Evolutionary conservation across 1,140 invertebrate species (phyloP).

Genomic region (Ceratina japonica): DNA sequence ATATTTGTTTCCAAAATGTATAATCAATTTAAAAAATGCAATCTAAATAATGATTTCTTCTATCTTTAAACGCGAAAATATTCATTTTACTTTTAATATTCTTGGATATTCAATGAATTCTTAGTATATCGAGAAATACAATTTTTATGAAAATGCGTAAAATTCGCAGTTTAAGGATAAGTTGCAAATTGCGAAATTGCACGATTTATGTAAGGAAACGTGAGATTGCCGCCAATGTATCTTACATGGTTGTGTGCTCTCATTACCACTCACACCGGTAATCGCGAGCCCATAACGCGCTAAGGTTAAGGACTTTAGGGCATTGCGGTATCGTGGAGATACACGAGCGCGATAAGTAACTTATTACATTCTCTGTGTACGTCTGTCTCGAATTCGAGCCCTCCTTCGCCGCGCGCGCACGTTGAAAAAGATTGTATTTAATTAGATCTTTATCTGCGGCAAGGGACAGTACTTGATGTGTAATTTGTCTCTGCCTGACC

Average conservation of each 20-base stretch:
- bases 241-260: slow-evolving; percentile 21
- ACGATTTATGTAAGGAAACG: neutral
- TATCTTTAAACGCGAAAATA: no score
- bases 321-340: slow-evolving; percentile 41
- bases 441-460: neutral
- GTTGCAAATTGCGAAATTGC: neutral
- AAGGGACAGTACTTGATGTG: neutral
- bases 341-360: slow-evolving; percentile 34
- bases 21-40: no score
- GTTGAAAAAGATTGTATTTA: neutral
- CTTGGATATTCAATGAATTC: no score
- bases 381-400: neutral
- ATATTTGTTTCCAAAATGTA: no score
- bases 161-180: no score
- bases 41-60: no score
- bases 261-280: slow-evolving; percentile 34
- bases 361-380: slow-evolving; percentile 32
- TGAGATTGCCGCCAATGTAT: slow-evolving; percentile 32
- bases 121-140: no score
- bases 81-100: no score
- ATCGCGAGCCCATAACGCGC: slow-evolving; percentile 31
- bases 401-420: neutral
- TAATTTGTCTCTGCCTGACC: neutral
- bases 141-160: no score
- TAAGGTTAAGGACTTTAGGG: slow-evolving; percentile 52